Percentiles rank a stretch among this genome's conserved stretches.
Evolutionary conservation across 35 echinoderm and acorn worm species (phyloP).

Genomic region (Stichopus chloronotus): DNA sequence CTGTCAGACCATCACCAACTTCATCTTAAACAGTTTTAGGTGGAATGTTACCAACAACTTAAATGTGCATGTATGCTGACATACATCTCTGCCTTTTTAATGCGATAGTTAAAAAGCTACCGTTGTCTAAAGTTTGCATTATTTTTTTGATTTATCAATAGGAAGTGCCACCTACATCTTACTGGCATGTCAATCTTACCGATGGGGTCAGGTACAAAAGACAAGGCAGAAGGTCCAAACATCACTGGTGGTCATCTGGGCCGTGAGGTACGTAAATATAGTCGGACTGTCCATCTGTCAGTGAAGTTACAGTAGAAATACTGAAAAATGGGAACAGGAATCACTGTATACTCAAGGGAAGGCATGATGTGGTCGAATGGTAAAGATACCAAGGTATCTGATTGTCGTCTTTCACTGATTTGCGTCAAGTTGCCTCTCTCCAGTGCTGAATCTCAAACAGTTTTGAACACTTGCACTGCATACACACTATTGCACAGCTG

Average conservation of each 20-base stretch:
- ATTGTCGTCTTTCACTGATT: not conserved
- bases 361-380: not conserved
- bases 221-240: constrained; percentile 87
- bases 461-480: no score
- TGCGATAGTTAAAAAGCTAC: not conserved
- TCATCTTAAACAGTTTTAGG: not conserved
- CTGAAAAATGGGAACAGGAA: not conserved
- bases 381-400: not conserved
- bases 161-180: constrained; percentile 84
- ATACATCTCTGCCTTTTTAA: not conserved
- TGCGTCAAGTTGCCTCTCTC: not conserved
- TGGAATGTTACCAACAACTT: not conserved
- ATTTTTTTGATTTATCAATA: constrained; percentile 34
- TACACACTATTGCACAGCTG: no score
- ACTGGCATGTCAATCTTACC: constrained; percentile 78
- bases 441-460: not conserved
- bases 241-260: constrained; percentile 83
- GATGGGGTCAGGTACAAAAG: constrained; percentile 72
- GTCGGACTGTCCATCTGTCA: not conserved
- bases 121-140: not conserved
- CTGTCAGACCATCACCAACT: not conserved
- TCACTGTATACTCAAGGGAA: not conserved
- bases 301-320: not conserved
- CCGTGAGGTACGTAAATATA: constrained; percentile 61
- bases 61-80: not conserved